Conservation (phyloP, 2,888 invertebrate genomes). For the Dynastes hyllus region DNA sequence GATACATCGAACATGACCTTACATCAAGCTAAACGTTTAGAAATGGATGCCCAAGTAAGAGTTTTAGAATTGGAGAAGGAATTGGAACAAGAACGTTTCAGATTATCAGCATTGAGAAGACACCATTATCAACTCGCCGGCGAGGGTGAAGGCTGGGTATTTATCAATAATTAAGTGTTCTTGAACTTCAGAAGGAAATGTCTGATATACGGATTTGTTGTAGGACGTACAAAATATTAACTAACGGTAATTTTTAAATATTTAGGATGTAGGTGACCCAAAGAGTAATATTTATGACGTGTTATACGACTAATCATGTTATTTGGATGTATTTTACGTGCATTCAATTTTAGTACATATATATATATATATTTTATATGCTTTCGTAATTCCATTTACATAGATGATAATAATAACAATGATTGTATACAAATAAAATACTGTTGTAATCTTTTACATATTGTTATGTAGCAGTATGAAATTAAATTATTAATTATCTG, state of each 20-base stretch:
- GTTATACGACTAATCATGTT: conserved; percentile 50
- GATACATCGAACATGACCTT: conserved; percentile 92
- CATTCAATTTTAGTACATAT: conserved; percentile 51
- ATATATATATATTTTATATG: conserved; percentile 51
- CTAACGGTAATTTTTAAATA: conserved; percentile 43
- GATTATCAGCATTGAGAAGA: conserved; percentile 89
- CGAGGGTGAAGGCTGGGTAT: conserved; percentile 72
- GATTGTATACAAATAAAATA: conserved; percentile 37
- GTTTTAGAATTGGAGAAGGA: conserved; percentile 94
- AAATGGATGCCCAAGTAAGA: conserved; percentile 98
- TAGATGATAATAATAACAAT: conserved; percentile 42
- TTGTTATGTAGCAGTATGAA: conserved; percentile 24
- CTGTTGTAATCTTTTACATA: conserved; percentile 47
- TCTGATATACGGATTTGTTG: conserved; percentile 40
- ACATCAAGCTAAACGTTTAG: conserved; percentile 95
- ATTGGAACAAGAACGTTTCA: conserved; percentile 89
- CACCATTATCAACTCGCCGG: conserved; percentile 93
- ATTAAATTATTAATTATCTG: conserved; percentile 48
- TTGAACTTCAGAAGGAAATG: neutral
- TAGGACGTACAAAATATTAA: conserved; percentile 48
- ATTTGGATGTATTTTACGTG: conserved; percentile 52
- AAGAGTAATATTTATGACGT: conserved; percentile 53
- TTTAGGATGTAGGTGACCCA: conserved; percentile 49
- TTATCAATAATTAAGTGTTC: conserved; percentile 36
- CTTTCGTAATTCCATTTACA: conserved; percentile 52